A percentile compares a stretch with the other conserved stretches of the same genome.
These are phyloP conservation scores for Tigriopus japonicus DNA, from an alignment of 1,140 invertebrate species.

Conservation along the genomic window DNA sequence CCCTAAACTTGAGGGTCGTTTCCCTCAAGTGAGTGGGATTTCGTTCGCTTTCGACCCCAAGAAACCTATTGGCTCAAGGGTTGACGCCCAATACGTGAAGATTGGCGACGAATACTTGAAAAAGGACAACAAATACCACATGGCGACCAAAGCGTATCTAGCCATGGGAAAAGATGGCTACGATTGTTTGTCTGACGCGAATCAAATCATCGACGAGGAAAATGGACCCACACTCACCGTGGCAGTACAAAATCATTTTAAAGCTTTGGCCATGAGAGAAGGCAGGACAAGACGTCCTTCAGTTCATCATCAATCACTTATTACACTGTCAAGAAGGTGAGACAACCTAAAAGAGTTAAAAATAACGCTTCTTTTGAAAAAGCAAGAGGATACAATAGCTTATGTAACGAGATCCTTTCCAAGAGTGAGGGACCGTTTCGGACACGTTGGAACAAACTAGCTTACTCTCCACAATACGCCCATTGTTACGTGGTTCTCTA, in stretches of 20 bases:
- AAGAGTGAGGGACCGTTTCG: not conserved
- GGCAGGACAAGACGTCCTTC: constrained; percentile 38
- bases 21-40: constrained; percentile 59
- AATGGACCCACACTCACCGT: constrained; percentile 58
- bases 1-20: constrained; percentile 57
- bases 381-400: too few species aligned
- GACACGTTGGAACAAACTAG: not conserved
- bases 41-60: constrained; percentile 64
- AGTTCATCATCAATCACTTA: constrained; percentile 59
- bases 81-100: constrained; percentile 42
- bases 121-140: constrained; percentile 44
- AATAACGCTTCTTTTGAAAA: too few species aligned
- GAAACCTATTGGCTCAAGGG: constrained; percentile 42
- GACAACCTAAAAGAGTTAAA: not conserved
- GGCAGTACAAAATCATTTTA: constrained; percentile 69
- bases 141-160: constrained; percentile 64
- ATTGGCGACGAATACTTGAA: constrained; percentile 65
- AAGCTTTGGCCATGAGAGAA: constrained; percentile 51
- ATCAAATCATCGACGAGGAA: constrained; percentile 44
- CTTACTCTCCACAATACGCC: not conserved
- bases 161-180: constrained; percentile 64
- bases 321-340: constrained; percentile 51
- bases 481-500: not conserved
- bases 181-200: constrained; percentile 46
- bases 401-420: too few species aligned